These are phyloP conservation scores for Oncorhynchus keta DNA, from an alignment of 2,113 vertebrate genomes.

Conservation along the genomic window DNA sequence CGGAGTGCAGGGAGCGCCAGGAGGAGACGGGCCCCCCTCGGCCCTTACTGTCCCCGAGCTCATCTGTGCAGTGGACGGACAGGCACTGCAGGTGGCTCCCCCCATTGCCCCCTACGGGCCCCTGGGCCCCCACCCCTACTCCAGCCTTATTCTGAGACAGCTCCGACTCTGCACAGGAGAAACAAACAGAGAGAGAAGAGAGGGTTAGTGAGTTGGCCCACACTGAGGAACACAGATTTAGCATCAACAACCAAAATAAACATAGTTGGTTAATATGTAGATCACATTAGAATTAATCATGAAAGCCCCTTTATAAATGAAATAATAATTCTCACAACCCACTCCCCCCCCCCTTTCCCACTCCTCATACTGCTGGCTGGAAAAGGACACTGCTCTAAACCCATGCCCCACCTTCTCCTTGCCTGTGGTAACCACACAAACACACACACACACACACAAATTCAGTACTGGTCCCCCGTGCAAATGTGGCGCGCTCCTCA, in stretches of 20 bases:
- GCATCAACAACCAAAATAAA: neutral
- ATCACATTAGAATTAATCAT: neutral
- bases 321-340: conserved; percentile 61
- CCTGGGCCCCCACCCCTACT: conserved; percentile 55
- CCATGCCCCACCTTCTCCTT: conserved; percentile 36
- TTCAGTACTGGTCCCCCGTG: conserved; percentile 30
- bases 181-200: conserved; percentile 41
- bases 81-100: conserved; percentile 96
- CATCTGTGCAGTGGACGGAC: conserved; percentile 97
- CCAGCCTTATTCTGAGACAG: conserved; percentile 85
- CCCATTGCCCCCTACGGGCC: conserved; percentile 69
- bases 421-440: conserved; percentile 6
- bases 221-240: neutral
- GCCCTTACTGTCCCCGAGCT: conserved; percentile 89
- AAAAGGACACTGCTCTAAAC: conserved; percentile 15
- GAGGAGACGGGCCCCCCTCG: conserved; percentile 89
- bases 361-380: conserved; percentile 18
- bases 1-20: conserved; percentile 96
- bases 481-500: conserved; percentile 37
- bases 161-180: conserved; percentile 81
- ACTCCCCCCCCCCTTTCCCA: conserved; percentile 41
- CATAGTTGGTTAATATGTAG: neutral
- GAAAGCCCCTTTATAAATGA: neutral
- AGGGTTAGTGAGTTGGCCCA: conserved; percentile 36
- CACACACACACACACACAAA: conserved; percentile 9